Evolutionary conservation across 2,888 invertebrate genomes (phyloP), one percentile per base, ranked within the genome.

Genomic region (Petrolisthes manimaculis): DNA sequence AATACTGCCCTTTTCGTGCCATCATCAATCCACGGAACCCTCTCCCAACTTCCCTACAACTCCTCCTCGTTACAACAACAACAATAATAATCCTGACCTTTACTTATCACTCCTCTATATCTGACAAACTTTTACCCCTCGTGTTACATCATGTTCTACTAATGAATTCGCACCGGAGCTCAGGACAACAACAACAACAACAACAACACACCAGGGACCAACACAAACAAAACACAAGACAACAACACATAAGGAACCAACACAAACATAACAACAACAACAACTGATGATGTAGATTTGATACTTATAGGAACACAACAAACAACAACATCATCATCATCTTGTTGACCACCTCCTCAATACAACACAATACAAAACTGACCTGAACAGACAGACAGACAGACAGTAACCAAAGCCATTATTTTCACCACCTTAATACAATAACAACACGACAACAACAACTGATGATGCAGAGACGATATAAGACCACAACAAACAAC

Each of bases 301-400:
- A 37, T 37, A 37, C 37, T 37, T 37, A 37, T 37, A 37, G 67
- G 67, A 14, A 14, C 12, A 67, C 67, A 18, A 67, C 14, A 14
- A n/a, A 51, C 18, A 77, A 18, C 2, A 77, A 37, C 77, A 77
- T 24, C 74, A 4, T 8, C n/a, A 8, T 74, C 74, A 24, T n/a
- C n/a, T n/a, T n/a, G n/a, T n/a, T n/a, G n/a, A n/a, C 37, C 37
- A 37, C 37, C 37, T 2, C 5, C 8, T 75, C 37, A 12, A 9
- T 24, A 4, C 75, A 75, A 75, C 75, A 74, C 74, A 74, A 74
- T 4, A 24, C 74, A 77, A 77, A 77, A 77, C 77, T 53, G 24
- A 75, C 75, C 9, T 24, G 8, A 24, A 24, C 5, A 12, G 67
- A 14, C 67, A 18, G 12, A 67, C 1, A 14, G 18, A 18, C 3